Evolutionary conservation across 2,113 vertebrate genomes (phyloP), one percentile per base, ranked within the genome.

Genomic region (Poeciliopsis occidentalis): DNA sequence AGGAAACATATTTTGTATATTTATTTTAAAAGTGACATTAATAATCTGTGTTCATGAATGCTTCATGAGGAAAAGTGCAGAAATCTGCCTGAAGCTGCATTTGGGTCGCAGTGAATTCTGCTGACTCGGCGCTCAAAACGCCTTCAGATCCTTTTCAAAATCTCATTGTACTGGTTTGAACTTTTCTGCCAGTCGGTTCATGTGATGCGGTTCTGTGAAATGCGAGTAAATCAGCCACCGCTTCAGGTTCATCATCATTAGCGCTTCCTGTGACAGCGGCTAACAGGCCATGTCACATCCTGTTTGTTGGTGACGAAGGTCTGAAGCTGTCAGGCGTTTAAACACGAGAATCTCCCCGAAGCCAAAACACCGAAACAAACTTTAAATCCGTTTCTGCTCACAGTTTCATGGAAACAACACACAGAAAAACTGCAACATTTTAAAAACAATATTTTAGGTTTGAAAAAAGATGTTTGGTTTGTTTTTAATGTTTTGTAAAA

Each of bases 271-370:
- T 57, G 60, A 64, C 75, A 12, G 67, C 30, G 5, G 39, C 17
- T 69, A 57, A 64, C 73, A 71, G 62, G 41, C 39, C 1, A 12
- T 76, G 84, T 80, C 84, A 71, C 80, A 65, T 82, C 19, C 0
- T 37, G 31, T 75, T 76, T 73, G 69, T 82, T 74, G 67, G 64
- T 71, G 79, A 79, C 31, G 57, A 69, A 57, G 73, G 39, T 62
- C 69, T 30, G 69, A 7, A 15, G 11, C 67, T 17, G 64, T 12
- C 64, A 27, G 26, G 71, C 60, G 37, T 62, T 78, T 69, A 54
- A 68, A 71, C 27, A 69, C 1, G 29, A 63, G 60, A 12, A 67
- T 8, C 12, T 4, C 1, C 26, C 62, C 39, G 44, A 69, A 11
- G 17, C 26, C 26, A 10, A 37, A 37, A 37, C 32, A 34, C 32